Base-by-base conservation (phyloP, 2,113 vertebrate genomes). In the Istiophorus platypterus region DNA sequence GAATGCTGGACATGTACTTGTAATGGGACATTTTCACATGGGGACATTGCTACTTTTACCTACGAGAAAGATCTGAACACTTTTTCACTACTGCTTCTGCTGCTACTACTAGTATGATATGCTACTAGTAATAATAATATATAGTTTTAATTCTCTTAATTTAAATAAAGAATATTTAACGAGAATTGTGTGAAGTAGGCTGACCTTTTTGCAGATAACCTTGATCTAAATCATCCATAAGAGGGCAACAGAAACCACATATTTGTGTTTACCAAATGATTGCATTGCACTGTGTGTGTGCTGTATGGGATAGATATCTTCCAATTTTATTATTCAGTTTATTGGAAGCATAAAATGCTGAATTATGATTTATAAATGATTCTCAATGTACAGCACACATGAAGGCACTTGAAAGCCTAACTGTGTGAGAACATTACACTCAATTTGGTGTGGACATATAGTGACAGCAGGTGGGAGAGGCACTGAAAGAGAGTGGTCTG, bases 241-340 rank as follows among this genome's bases (percentile, higher is more conserved):
- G 90, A 90, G 86, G 88, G 85, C 82, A 88, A 82, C 84, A 89
- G 37, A 89, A 75, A 63, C 76, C 72, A 75, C 22, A 63, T 72
- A 27, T 72, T 80, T 69, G 26, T 75, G 41, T 69, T 65, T 37
- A 37, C n/a, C 41, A 13, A 26, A 22, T n/a, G 11, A 41, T 62
- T 39, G 27, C 3, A 45, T 29, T 27, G 10, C 39, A 27, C 49
- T 52, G 26, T n/a, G 7, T 68, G 37, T n/a, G 34, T 7, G 15
- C 22, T 24, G 29, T 11, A 0, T 18, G 27, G 24, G 13, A 18
- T 65, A 20, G 7, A 29, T 61, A 7, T 49, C 18, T 72, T 47
- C 15, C 41, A 59, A 10, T 27, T 61, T 20, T 45, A 29, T 37
- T 27, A n/a, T 37, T 31, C 10, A 37, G 20, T 47, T 51, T 51